Percentiles rank a stretch among this genome's conserved stretches.
These are phyloP conservation scores for Bubo blakistoni DNA, from an alignment of 2,113 vertebrate species.

Conservation along the genomic window DNA sequence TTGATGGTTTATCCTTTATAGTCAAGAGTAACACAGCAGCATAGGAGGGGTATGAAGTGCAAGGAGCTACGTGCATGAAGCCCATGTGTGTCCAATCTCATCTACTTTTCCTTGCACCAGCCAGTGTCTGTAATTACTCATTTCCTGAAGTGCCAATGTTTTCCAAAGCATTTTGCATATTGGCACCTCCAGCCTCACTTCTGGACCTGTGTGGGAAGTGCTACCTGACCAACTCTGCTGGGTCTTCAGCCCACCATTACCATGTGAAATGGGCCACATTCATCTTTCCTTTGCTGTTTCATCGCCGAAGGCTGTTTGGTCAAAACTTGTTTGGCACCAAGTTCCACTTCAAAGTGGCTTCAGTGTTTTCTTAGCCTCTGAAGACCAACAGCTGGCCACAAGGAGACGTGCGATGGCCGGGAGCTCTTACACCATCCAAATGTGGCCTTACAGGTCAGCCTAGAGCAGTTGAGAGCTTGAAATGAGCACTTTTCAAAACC, in stretches of 20 bases:
- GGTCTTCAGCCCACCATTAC: not conserved
- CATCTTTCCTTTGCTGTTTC: not conserved
- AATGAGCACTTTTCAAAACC: not conserved
- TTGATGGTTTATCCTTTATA: not conserved
- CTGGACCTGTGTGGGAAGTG: not conserved
- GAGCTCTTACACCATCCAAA: not conserved
- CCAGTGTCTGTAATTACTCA: not conserved
- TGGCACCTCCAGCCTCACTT: not conserved
- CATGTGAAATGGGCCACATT: accelerated
- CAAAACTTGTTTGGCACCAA: not conserved
- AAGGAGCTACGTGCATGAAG: not conserved
- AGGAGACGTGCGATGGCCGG: accelerated
- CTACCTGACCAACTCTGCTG: not conserved
- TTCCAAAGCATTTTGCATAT: not conserved
- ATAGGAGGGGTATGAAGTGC: not conserved
- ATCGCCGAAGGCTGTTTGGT: not conserved
- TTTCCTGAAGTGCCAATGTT: not conserved
- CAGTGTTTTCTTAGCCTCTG: not conserved
- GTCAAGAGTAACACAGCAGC: accelerated
- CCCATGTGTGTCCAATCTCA: accelerated
- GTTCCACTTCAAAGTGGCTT: not conserved
- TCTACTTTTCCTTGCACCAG: not conserved
- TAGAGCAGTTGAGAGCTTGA: not conserved
- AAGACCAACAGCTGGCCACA: not conserved
- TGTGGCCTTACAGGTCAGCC: not conserved